Conservation (phyloP, 1,140 invertebrate species). For the Lucilia cuprina region DNA sequence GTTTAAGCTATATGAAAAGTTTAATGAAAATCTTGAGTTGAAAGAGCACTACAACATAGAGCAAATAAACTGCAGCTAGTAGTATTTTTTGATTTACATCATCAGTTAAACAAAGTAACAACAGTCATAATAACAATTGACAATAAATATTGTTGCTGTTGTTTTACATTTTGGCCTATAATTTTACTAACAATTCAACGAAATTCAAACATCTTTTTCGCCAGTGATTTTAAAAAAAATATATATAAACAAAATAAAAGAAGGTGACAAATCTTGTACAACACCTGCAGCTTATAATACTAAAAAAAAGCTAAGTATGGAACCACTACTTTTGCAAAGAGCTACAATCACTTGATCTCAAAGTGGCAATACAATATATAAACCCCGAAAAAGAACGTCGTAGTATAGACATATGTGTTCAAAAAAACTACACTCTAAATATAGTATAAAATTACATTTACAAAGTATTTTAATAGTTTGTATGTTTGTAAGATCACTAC, state of each 20-base stretch:
- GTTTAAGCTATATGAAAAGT: no score
- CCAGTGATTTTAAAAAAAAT: neutral
- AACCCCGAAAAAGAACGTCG: neutral
- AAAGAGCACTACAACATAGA: no score
- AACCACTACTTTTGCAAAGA: neutral
- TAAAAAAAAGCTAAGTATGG: neutral
- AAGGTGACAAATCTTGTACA: constrained; percentile 35
- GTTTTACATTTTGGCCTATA: neutral
- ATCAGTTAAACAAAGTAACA: constrained; percentile 1
- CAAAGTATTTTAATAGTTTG: neutral
- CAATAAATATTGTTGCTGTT: neutral
- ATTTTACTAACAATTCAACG: neutral
- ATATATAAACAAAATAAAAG: neutral
- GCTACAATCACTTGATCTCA: neutral
- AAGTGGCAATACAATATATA: neutral
- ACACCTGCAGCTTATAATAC: constrained; percentile 7
- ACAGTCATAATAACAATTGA: neutral
- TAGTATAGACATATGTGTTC: neutral
- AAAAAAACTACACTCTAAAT: neutral
- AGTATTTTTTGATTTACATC: neutral
- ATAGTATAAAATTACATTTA: neutral
- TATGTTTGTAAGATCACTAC: neutral
- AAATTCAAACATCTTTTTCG: neutral
- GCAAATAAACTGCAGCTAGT: no score
- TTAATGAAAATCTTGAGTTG: no score